phyloP scores from a whole-genome alignment of 1,140 invertebrate species.

The Lordiphosa collinella region DNA sequence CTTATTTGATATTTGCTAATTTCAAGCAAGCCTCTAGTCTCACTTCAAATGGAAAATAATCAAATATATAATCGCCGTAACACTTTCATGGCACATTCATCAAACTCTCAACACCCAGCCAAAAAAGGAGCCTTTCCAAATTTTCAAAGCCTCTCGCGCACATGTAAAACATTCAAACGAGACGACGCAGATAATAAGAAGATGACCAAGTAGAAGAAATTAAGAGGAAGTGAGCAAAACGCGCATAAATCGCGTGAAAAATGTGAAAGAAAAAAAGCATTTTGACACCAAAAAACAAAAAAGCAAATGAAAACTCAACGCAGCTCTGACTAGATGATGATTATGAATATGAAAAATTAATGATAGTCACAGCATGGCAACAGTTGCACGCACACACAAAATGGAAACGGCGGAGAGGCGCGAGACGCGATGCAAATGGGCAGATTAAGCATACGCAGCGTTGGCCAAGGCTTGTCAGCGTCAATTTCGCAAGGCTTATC shows the following conservation, averaged over 20 bases:
- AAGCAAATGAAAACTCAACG: constrained; percentile 36
- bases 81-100: constrained; percentile 41
- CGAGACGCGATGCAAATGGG: constrained; percentile 52
- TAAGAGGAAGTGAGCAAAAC: constrained; percentile 34
- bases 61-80: background rate
- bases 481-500: constrained; percentile 66
- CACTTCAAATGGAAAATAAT: background rate
- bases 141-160: constrained; percentile 16
- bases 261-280: constrained; percentile 74
- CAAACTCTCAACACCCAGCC: constrained; percentile 58
- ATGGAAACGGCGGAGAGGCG: constrained; percentile 6
- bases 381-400: constrained; percentile 59
- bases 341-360: constrained; percentile 78
- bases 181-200: constrained; percentile 18
- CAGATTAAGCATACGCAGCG: constrained; percentile 73
- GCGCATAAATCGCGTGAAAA: constrained; percentile 72
- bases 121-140: constrained; percentile 68
- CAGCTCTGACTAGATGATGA: constrained; percentile 67
- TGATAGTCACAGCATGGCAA: constrained; percentile 76
- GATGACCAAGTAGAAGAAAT: constrained; percentile 16
- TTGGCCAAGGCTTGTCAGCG: constrained; percentile 69
- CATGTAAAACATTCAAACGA: constrained; percentile 43
- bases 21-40: background rate
- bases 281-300: constrained; percentile 62
- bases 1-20: too few relatives aligned